These are phyloP conservation scores for Chrysochloris asiatica DNA, from an alignment of 2,113 vertebrate genomes.

Conservation along the genomic window DNA sequence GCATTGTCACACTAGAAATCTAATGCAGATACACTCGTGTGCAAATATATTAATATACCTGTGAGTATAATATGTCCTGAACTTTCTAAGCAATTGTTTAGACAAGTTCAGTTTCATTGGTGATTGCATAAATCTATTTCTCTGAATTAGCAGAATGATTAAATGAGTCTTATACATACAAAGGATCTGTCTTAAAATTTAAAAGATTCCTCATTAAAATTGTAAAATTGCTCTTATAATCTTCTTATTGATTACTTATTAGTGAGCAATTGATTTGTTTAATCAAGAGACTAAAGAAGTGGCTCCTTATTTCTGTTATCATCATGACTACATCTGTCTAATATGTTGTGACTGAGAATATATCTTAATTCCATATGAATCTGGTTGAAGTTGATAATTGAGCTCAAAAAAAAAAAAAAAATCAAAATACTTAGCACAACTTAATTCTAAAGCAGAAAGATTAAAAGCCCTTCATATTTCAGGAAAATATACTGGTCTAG, in stretches of 20 bases:
- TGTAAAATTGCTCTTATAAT: not conserved
- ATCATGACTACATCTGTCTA: not conserved
- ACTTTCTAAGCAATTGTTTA: not conserved
- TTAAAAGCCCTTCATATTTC: not conserved
- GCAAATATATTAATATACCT: no score
- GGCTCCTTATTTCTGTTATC: not conserved
- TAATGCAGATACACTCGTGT: no score
- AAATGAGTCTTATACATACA: not conserved
- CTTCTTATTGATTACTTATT: not conserved
- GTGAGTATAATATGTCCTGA: not conserved
- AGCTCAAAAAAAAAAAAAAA: not conserved
- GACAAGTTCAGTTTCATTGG: not conserved
- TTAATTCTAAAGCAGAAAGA: conserved; percentile 25
- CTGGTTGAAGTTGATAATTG: not conserved
- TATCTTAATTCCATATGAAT: not conserved
- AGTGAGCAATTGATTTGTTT: not conserved
- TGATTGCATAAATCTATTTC: not conserved
- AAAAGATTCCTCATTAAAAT: not conserved
- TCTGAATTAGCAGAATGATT: not conserved
- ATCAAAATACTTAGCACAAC: not conserved
- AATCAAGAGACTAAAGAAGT: not conserved
- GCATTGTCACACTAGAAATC: no score
- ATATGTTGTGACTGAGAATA: not conserved
- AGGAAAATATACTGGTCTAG: not conserved
- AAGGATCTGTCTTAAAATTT: not conserved